Conservation (phyloP, 1,140 invertebrate genomes). For the Scaptomyza hsui region DNA sequence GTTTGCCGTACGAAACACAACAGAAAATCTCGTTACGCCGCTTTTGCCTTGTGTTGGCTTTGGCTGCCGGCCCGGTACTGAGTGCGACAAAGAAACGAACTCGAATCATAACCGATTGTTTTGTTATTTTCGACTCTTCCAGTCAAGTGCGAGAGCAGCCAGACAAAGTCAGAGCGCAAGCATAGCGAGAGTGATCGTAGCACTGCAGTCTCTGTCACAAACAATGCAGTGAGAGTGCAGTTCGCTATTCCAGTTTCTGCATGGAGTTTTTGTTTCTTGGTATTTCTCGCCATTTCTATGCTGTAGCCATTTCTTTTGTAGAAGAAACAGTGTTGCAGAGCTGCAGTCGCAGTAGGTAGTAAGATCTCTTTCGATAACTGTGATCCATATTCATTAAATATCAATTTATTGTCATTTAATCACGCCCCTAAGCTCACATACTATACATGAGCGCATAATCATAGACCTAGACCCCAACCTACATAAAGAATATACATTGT, state of each 20-base stretch:
- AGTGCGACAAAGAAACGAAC: conserved; percentile 2
- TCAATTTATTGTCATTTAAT: conserved; percentile 60
- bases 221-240: not conserved
- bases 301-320: not conserved
- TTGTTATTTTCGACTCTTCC: conserved; percentile 6
- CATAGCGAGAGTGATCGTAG: not conserved
- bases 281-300: not conserved
- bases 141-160: not conserved
- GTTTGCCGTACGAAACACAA: conserved; percentile 11
- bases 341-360: not conserved
- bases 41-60: conserved; percentile 33
- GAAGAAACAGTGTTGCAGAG: not conserved
- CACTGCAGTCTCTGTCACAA: not conserved
- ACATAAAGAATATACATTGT: not conserved
- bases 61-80: conserved; percentile 34
- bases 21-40: conserved; percentile 37
- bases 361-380: conserved; percentile 18
- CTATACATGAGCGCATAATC: conserved; percentile 1
- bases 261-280: not conserved
- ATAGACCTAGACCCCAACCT: conserved; percentile 36
- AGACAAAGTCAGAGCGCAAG: conserved; percentile 3
- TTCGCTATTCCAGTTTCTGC: not conserved
- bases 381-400: conserved; percentile 45
- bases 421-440: conserved; percentile 28
- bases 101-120: conserved; percentile 16